Base-by-base conservation (phyloP, 2,113 vertebrate species). In the Brachirus orientalis region DNA sequence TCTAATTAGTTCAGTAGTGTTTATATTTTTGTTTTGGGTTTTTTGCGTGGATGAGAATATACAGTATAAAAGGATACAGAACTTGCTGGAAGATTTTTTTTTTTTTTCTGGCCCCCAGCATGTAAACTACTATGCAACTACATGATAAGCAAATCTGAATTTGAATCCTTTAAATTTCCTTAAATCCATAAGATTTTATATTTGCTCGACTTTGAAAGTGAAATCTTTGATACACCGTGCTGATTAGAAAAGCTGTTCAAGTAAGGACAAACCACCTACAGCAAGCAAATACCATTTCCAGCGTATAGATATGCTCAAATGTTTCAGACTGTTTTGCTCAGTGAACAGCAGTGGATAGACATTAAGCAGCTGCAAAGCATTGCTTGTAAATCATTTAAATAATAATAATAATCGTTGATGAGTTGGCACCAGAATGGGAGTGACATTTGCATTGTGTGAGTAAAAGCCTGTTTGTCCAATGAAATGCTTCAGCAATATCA, bases 261-360 rank as follows among this genome's bases (percentile, higher is more conserved):
- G 19, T 3, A 47, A 19, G 17, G 17, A 47, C 19, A 19, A 9
- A 47, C 17, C 44, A 46, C 5, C 28, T 22, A 36, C 54, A 43
- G 17, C 19, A 52, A 22, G n/a, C 19, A 47, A 20, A 28, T 43
- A 50, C 40, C 12, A 36, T 36, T 48, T 48, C 37, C 16, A 62
- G 14, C 38, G n/a, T 63, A 20, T 12, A 35, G 43, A 50, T 16
- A 37, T 22, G 8, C 58, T 13, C 37, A 19, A 20, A 64, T 51
- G 16, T 44, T 17, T 20, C 46, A 19, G 20, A 13, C 16, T 12
- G 16, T 70, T 10, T 19, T n/a, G 11, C 40, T 13, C 35, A 18
- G 18, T 52, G 11, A 45, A 6, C 40, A 64, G 38, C 9, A 36
- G 57, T 63, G 45, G 38, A 53, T 35, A 43, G 53, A 64, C 38